Percentiles rank a stretch among this genome's conserved stretches.
Conservation (phyloP, 2,113 vertebrate genomes). For the Chaetodon auriga region DNA sequence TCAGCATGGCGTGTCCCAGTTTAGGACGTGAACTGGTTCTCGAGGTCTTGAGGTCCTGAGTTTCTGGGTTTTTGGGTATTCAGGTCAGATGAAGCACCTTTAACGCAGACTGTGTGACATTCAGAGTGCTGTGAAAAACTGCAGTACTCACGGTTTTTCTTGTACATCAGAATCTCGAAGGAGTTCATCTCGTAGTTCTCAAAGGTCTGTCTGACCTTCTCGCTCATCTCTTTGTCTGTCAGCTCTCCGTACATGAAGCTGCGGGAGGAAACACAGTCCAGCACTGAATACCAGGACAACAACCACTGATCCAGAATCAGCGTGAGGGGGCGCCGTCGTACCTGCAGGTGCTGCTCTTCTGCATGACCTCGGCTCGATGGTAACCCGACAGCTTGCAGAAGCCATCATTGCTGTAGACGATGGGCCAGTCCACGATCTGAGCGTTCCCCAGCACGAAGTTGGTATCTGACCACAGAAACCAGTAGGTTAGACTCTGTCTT, state of each 20-base stretch:
- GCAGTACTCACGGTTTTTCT: constrained; percentile 94
- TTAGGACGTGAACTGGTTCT: constrained; percentile 19
- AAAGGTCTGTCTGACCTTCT: constrained; percentile 94
- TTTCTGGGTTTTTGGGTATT: constrained; percentile 13
- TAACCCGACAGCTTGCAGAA: constrained; percentile 98
- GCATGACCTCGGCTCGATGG: constrained; percentile 98
- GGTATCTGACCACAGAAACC: constrained; percentile 86
- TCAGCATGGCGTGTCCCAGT: not conserved
- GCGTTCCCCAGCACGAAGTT: constrained; percentile 98
- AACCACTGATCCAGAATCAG: no score
- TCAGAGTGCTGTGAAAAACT: not conserved
- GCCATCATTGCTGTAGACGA: constrained; percentile 98
- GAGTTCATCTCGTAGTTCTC: constrained; percentile 98
- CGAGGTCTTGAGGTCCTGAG: constrained; percentile 1
- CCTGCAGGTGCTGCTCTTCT: constrained; percentile 99
- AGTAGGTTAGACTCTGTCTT: not conserved
- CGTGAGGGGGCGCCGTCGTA: constrained; percentile 62
- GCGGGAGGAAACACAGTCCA: constrained; percentile 46
- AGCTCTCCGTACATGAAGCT: constrained; percentile 99
- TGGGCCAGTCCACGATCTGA: constrained; percentile 98
- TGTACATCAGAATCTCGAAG: constrained; percentile 98
- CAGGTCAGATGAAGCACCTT: not conserved
- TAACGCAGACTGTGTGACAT: not conserved
- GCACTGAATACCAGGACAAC: not conserved
- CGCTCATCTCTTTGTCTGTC: constrained; percentile 93